A percentile compares a stretch with the other conserved stretches of the same genome.
phyloP scores from a whole-genome alignment of 2,797 vertebrate genomes.

The Leptatherina wallacei region DNA sequence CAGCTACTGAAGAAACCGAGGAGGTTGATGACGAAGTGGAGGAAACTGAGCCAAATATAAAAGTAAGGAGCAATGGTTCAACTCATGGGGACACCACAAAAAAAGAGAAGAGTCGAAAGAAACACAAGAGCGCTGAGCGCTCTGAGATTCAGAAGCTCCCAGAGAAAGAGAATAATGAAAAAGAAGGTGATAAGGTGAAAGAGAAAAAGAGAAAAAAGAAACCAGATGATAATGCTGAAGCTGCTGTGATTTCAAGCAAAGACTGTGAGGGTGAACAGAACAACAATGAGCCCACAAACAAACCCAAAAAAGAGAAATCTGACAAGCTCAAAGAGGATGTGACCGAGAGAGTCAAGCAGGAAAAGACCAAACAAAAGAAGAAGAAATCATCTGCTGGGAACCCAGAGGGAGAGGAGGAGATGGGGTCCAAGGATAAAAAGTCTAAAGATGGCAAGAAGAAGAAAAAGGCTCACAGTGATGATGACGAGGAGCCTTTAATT shows the following conservation, averaged over 20 bases:
- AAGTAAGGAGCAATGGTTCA: conserved; percentile 59
- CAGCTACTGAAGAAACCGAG: conserved; percentile 80
- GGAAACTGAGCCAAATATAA: conserved; percentile 75
- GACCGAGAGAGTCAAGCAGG: conserved; percentile 65
- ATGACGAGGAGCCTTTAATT: conserved; percentile 73
- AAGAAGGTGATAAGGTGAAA: conserved; percentile 55
- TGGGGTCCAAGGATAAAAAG: conserved; percentile 79
- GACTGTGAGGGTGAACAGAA: conserved; percentile 73
- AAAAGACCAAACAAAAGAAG: conserved; percentile 76
- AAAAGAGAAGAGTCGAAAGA: conserved; percentile 68
- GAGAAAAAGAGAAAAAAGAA: conserved; percentile 80
- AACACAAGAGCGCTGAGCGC: conserved; percentile 59
- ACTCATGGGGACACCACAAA: conserved; percentile 52
- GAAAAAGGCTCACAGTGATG: conserved; percentile 73
- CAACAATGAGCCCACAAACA: conserved; percentile 80
- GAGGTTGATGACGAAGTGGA: conserved; percentile 79
- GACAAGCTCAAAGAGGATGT: conserved; percentile 67
- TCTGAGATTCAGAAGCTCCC: conserved; percentile 28
- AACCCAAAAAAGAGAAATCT: conserved; percentile 75
- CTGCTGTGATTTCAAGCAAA: conserved; percentile 55
- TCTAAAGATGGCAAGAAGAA: conserved; percentile 85
- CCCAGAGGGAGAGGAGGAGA: conserved; percentile 61
- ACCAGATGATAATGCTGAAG: conserved; percentile 49
- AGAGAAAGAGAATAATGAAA: conserved; percentile 52
- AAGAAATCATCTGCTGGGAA: conserved; percentile 71